Conservation (phyloP, 2,888 invertebrate genomes). For the Plagiodera versicolora region DNA sequence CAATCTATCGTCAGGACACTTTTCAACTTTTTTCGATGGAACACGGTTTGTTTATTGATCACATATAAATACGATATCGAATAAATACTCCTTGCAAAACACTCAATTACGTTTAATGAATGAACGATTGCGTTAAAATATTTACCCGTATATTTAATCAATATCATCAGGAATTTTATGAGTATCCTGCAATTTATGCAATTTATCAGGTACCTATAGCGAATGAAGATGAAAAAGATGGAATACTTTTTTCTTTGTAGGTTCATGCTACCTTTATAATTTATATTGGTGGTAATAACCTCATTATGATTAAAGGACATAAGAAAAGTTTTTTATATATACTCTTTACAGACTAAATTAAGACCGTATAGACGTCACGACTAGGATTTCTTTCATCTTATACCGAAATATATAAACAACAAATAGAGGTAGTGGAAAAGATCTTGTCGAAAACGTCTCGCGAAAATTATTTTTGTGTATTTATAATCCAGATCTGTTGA, state of each 20-base stretch:
- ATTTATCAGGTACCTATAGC: not conserved
- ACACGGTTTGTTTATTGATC: slow-evolving; percentile 14
- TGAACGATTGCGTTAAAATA: slow-evolving; percentile 20
- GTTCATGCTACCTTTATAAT: not conserved
- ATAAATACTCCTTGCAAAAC: slow-evolving; percentile 26
- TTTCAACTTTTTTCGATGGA: slow-evolving; percentile 7
- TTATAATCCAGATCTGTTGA: too few species aligned
- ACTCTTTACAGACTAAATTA: too few species aligned
- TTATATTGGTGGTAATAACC: not conserved
- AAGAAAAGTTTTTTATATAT: too few species aligned
- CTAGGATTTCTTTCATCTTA: too few species aligned
- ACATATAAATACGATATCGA: slow-evolving; percentile 20
- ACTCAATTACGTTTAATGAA: slow-evolving; percentile 26
- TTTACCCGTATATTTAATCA: slow-evolving; percentile 22
- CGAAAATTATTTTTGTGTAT: too few species aligned
- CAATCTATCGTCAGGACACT: slow-evolving; percentile 6
- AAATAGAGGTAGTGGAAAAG: too few species aligned
- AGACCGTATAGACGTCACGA: too few species aligned
- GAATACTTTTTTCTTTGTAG: not conserved
- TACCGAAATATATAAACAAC: too few species aligned
- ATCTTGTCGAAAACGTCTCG: too few species aligned
- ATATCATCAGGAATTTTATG: slow-evolving; percentile 14
- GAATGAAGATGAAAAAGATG: not conserved
- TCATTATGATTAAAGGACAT: too few species aligned
- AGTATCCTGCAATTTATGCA: slow-evolving; percentile 12